Evolutionary conservation across 1,140 invertebrate species (phyloP), one percentile per base, ranked within the genome.

Genomic region (Solen grandis): DNA sequence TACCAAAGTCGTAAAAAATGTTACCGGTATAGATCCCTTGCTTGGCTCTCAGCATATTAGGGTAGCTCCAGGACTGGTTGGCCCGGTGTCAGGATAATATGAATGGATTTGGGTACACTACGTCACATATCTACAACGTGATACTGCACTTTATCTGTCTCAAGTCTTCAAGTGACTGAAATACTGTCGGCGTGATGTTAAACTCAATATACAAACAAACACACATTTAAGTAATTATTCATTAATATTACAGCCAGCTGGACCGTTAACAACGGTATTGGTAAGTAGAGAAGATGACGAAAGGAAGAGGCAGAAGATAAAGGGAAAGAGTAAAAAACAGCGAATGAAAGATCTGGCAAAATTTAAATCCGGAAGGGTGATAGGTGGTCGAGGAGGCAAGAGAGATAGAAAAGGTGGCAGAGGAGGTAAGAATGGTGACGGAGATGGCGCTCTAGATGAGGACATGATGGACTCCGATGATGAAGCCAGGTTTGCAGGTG

Each of bases 261-360:
- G 75, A n/a, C 35, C 27, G 19, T 35, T 77, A 5, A 77, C 75
- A 31, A 54, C 75, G 8, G 52, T 57, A 2, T 36, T 77, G 10
- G 63, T 77, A 25, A 54, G 50, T 8, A 25, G 75, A 16, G 75
- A 77, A 5, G 75, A 77, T 0, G 75, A 77, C n/a, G 75, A 77
- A 27, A 29, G 54, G n/a, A 77, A 77, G 16, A 14, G 54, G 36
- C 46, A 54, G 29, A 77, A 77, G 33, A 25, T 31, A 22, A 55
- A 77, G 10, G 38, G 29, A 25, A 76, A 65, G 46, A 65, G 22
- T 16, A 77, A 77, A 27, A 66, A 54, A 35, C 62, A 77, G 36
- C 46, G 46, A 29, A 77, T 77, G 75, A 77, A 59, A 33, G 50
- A 57, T 33, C 29, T 77, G 14, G 75, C 75, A 3, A 77, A 77